Percentiles rank a stretch among this genome's conserved stretches.
These are phyloP conservation scores for Clepsis dumicolana DNA, from an alignment of 2,888 invertebrate species.

Conservation along the genomic window DNA sequence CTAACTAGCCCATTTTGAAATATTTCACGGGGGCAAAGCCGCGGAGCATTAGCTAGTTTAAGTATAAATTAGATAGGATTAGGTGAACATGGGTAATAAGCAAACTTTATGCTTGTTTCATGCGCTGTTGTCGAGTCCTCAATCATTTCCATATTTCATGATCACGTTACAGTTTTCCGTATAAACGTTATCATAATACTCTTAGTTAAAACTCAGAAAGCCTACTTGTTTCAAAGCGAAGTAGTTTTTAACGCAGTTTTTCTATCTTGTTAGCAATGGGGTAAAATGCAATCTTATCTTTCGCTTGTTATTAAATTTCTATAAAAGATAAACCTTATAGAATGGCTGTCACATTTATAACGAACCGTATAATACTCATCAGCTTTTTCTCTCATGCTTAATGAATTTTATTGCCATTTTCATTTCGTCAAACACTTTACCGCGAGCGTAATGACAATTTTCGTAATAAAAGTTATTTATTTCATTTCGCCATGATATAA, in stretches of 20 bases:
- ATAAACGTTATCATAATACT: no score
- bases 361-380: background rate
- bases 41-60: no score
- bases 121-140: background rate
- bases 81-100: background rate
- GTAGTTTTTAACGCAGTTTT: no score
- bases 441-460: background rate
- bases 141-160: background rate
- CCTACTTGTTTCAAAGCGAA: no score
- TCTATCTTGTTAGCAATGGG: no score
- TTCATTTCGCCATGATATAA: background rate
- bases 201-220: no score
- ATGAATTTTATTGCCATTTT: constrained; percentile 1
- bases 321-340: background rate
- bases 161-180: no score
- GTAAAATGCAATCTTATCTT: background rate
- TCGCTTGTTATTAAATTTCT: background rate
- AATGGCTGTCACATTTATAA: background rate
- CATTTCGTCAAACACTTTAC: background rate
- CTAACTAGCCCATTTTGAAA: no score
- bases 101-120: background rate
- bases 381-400: background rate
- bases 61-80: no score
- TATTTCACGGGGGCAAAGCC: no score
- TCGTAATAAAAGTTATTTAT: constrained; percentile 6